Evolutionary conservation across 2,113 vertebrate genomes (phyloP).

Genomic region (Notothenia coriiceps): DNA sequence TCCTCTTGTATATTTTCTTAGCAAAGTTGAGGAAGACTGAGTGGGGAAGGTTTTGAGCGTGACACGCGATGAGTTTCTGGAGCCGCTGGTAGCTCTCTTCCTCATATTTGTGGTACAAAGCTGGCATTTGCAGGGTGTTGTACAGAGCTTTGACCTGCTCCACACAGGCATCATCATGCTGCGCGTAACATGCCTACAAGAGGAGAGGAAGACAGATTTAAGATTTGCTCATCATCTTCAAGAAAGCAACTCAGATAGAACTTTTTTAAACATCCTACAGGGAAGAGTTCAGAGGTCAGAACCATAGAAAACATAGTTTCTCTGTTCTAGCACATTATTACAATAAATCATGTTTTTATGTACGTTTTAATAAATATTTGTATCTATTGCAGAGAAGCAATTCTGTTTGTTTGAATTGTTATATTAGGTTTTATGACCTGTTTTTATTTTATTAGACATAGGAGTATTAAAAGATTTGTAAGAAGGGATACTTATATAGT

Average conservation of each 20-base stretch:
- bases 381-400: background rate
- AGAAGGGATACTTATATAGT: background rate
- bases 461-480: background rate
- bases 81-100: slow-evolving; percentile 89
- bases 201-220: slow-evolving; percentile 3
- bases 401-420: background rate
- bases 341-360: background rate
- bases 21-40: slow-evolving; percentile 89
- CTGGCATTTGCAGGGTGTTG: slow-evolving; percentile 82
- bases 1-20: slow-evolving; percentile 91
- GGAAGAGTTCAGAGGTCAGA: background rate
- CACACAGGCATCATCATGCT: slow-evolving; percentile 87
- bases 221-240: background rate
- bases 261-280: background rate
- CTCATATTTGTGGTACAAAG: slow-evolving; percentile 85
- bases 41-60: slow-evolving; percentile 82
- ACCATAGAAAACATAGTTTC: background rate
- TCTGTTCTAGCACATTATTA: background rate
- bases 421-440: too few relatives aligned
- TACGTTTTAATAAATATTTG: background rate
- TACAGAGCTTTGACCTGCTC: slow-evolving; percentile 91
- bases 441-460: too few relatives aligned
- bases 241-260: background rate
- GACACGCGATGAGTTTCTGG: slow-evolving; percentile 84
- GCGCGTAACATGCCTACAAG: slow-evolving; percentile 86